Evolutionary conservation across 2,888 invertebrate species (phyloP), one percentile per base, ranked within the genome.

Genomic region (Cheilosia pagana): DNA sequence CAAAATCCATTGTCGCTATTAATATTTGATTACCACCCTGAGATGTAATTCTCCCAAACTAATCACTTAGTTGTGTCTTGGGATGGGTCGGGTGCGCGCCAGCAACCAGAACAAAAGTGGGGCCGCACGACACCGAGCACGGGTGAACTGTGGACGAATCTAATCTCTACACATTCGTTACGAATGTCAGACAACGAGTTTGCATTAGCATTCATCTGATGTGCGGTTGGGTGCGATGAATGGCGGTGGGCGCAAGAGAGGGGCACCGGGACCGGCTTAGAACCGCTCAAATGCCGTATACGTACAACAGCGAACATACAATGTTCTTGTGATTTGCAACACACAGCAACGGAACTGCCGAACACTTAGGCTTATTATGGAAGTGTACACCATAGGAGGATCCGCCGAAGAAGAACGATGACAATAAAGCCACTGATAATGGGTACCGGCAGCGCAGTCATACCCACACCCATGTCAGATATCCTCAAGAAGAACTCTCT

Each of bases 311-410:
- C 19, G 41, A 67, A 60, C 50, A 45, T 39, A 76, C 82, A 77
- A 77, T 72, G 81, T 82, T 76, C 76, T 71, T 76, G 70, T 71
- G 70, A 85, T 86, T 86, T 86, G 86, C 82, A 81, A 75, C 74
- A 75, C 74, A 70, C 43, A 63, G 45, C 62, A 68, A 70, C 53
- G 55, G 39, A 81, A 72, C 65, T 81, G 81, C 76, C 77, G 77
- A 86, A 86, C 81, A 86, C 86, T 86, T 86, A 86, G 86, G 86
- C 86, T 81, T 86, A 86, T 86, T 81, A 81, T 81, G 50, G 74
- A 53, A 35, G 35, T 35, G 60, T 53, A 59, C 28, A 55, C 23
- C 53, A 23, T 45, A 53, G 55, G 55, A 77, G 28, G 21, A 31
- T n/a, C 35, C 35, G 31, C 35, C 35, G 31, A 31, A 59, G 63